Evolutionary conservation across 2,888 invertebrate genomes (phyloP), one percentile per base, ranked within the genome.

Genomic region (Leptinotarsa rubiginosa): DNA sequence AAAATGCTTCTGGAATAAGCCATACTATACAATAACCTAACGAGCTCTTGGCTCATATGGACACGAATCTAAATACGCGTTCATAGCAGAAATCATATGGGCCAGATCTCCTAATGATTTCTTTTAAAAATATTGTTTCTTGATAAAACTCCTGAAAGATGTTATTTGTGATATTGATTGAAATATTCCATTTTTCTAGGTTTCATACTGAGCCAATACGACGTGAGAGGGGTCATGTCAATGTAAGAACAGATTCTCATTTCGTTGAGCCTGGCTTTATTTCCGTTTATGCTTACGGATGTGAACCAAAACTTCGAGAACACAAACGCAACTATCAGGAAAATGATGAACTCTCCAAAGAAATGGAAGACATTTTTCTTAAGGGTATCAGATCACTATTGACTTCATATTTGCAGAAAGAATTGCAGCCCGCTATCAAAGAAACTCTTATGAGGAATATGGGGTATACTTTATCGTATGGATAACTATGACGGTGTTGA

Each of bases 401-500:
- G 62, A 95, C 94, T 0, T 93, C 93, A 41, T 95, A 95, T 82
- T 94, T 96, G 93, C 95, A 96, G 85, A 93, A 92, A 79, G 94
- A 95, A 82, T 86, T 96, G 67, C 95, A 96, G 83, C 95, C 95
- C 12, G 95, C 95, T 54, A 94, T 96, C 72, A 95, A 95, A 85
- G 95, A 96, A 84, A 95, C 95, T 0, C 88, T 96, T 47, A 95
- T 96, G 95, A 91, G 94, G 78, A 95, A 95, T 85, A 93, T 96
- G 93, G 96, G 96, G 7, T 96, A 95, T 86, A 95, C 95, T 59
- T 91, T 96, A 82, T 95, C 95, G 73, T 96, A 96, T 85, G 96
- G 96, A 69, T 56, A 22, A 22, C 4, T n/a, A 50, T 49, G 49
- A 16, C 50, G 2, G 2, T 41, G 41, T 41, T 50, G 3, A 50